phyloP scores from a whole-genome alignment of 2,797 vertebrate genomes.

The Apodemus agrarius region DNA sequence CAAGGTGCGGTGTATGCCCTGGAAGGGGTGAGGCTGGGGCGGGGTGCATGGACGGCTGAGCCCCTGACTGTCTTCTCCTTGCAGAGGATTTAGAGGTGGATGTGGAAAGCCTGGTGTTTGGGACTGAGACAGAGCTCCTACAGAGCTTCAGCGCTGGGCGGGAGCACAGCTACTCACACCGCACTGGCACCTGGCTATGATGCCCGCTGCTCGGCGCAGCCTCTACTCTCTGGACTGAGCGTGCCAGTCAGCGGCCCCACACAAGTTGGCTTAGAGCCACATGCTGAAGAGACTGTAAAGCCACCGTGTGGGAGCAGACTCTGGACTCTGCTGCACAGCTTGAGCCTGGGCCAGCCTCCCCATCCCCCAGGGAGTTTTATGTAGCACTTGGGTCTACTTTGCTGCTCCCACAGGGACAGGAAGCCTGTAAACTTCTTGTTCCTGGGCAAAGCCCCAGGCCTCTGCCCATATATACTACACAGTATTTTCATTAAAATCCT shows the following conservation, averaged over 20 bases:
- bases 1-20: conserved; percentile 88
- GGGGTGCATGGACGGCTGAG: neutral
- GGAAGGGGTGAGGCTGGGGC: neutral
- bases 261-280: neutral
- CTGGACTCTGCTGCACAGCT: neutral
- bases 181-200: conserved; percentile 90
- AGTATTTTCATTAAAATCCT: conserved; percentile 81
- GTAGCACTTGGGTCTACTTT: conserved; percentile 60
- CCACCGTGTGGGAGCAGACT: neutral
- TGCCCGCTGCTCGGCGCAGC: neutral
- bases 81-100: conserved; percentile 95
- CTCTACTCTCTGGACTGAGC: neutral
- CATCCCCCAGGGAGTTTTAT: neutral
- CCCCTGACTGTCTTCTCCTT: conserved; percentile 10
- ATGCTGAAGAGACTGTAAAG: conserved; percentile 45
- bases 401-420: neutral
- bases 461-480: conserved; percentile 37
- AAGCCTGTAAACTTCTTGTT: neutral
- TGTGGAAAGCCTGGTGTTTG: conserved; percentile 92
- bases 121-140: conserved; percentile 90
- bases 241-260: neutral
- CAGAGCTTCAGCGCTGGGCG: conserved; percentile 85
- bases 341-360: neutral
- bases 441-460: conserved; percentile 28
- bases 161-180: conserved; percentile 96